Conservation (phyloP, 2,888 invertebrate species). For the Pycnomerus fuliginosus region DNA sequence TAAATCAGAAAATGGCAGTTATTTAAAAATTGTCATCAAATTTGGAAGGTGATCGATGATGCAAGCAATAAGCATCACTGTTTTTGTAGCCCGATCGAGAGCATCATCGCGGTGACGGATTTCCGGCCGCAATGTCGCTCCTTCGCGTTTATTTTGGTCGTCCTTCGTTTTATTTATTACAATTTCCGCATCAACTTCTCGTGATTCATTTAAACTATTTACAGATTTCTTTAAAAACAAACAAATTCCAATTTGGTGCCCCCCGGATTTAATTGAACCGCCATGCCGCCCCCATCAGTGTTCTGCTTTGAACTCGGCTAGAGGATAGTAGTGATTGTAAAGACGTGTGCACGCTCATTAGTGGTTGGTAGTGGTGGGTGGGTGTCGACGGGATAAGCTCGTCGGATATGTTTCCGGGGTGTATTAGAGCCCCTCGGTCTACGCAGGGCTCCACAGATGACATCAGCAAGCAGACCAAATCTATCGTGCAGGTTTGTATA, state of each 20-base stretch:
- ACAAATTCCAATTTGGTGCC: too few species aligned
- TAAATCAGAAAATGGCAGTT: too few species aligned
- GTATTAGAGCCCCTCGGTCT: conserved; percentile 68
- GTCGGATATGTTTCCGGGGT: conserved; percentile 65
- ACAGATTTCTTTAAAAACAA: too few species aligned
- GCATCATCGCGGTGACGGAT: conserved; percentile 12
- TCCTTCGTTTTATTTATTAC: conserved; percentile 1
- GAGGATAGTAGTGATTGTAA: conserved; percentile 8
- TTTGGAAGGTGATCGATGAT: too few species aligned
- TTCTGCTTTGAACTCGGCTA: conserved; percentile 16
- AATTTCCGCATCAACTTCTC: background rate
- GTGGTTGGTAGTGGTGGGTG: conserved; percentile 5
- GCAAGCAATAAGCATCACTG: conserved; percentile 18
- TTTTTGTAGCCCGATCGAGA: conserved; percentile 11
- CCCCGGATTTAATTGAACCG: too few species aligned
- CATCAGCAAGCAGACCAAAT: conserved; percentile 68
- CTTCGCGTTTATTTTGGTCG: conserved; percentile 6
- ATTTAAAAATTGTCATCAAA: too few species aligned
- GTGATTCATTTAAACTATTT: background rate
- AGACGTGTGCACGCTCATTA: too few species aligned
- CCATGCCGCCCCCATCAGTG: too few species aligned
- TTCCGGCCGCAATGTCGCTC: conserved; percentile 13
- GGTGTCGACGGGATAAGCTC: conserved; percentile 23
- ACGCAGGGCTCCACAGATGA: conserved; percentile 77
- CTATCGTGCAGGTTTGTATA: conserved; percentile 66